phyloP scores from a whole-genome alignment of 2,113 vertebrate genomes.

The Grallaria varia region DNA sequence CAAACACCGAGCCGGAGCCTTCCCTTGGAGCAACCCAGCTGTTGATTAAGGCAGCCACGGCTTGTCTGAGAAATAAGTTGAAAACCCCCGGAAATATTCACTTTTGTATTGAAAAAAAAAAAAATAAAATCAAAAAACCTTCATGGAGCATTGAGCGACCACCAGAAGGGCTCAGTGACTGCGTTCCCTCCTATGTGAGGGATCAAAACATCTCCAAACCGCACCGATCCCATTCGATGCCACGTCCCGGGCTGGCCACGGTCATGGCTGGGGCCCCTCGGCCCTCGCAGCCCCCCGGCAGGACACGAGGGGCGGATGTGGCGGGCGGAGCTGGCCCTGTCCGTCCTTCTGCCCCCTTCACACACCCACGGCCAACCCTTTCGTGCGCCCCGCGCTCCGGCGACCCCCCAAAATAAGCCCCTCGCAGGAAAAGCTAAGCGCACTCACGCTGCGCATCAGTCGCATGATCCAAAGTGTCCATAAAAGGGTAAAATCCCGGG shows the following conservation, averaged over 20 bases:
- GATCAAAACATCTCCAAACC: not conserved
- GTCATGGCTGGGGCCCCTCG: not conserved
- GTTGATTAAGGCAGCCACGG: not conserved
- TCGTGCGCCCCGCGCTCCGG: not conserved
- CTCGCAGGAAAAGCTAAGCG: not conserved
- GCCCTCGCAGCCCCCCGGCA: not conserved
- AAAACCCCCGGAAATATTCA: not conserved
- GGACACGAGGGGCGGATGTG: not conserved
- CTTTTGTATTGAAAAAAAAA: not conserved
- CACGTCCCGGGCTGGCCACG: not conserved
- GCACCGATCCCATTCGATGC: not conserved
- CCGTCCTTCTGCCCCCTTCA: not conserved
- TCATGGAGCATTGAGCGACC: not conserved
- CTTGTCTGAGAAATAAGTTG: fast-evolving
- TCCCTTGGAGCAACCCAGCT: not conserved
- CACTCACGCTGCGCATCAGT: not conserved
- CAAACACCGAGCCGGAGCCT: not conserved
- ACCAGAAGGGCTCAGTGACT: not conserved
- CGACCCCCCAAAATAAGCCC: not conserved
- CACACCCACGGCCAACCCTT: not conserved
- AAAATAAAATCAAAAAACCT: not conserved
- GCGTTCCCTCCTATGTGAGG: not conserved
- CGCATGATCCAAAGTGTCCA: not conserved
- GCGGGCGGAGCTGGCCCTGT: not conserved
- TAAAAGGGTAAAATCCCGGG: not conserved